phyloP scores from a whole-genome alignment of 1,140 invertebrate species.

The Zaprionus tsacasi region DNA sequence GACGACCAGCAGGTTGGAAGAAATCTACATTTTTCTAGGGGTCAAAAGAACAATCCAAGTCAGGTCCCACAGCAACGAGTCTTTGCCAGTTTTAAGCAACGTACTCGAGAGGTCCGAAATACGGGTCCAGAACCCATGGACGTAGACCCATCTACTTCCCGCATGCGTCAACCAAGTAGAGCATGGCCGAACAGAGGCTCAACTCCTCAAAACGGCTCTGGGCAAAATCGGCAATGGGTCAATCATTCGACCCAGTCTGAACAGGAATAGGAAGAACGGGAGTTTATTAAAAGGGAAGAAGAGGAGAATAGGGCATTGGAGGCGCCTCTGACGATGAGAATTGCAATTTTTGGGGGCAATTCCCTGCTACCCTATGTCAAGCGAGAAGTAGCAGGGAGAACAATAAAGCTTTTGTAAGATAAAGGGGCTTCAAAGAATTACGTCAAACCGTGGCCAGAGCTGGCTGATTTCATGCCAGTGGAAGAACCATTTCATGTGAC shows the following conservation, averaged over 20 bases:
- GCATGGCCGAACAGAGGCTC: background rate
- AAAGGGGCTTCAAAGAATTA: conserved; percentile 1
- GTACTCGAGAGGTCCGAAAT: too few species aligned
- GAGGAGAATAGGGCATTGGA: background rate
- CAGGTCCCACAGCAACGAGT: background rate
- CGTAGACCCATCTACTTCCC: too few species aligned
- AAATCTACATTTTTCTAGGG: too few species aligned
- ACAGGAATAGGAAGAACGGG: background rate
- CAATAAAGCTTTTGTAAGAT: background rate
- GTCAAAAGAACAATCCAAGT: background rate
- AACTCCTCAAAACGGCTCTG: background rate
- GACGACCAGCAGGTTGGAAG: too few species aligned
- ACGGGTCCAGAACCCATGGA: too few species aligned
- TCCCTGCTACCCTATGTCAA: background rate
- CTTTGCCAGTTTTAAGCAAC: too few species aligned
- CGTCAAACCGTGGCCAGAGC: background rate
- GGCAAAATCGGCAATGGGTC: background rate
- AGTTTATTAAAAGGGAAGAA: background rate
- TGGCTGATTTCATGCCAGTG: background rate
- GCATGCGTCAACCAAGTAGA: background rate
- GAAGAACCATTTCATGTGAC: background rate
- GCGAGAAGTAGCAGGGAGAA: background rate
- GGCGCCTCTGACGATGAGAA: background rate
- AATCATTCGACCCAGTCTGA: background rate
- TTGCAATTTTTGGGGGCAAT: background rate